Conservation (phyloP, 2,113 vertebrate genomes). For the Paramisgurnus dabryanus region DNA sequence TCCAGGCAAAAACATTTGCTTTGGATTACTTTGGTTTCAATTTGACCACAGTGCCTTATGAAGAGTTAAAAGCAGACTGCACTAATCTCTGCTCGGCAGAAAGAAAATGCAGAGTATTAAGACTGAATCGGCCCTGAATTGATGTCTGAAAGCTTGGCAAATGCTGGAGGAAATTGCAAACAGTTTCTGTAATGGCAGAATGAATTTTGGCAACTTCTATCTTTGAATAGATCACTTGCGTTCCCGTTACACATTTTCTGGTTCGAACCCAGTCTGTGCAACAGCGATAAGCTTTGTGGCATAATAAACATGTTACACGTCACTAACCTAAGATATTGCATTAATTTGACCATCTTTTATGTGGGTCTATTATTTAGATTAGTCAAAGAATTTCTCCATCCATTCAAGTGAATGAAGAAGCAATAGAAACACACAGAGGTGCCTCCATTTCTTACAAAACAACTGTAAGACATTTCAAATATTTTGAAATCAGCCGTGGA, state of each 20-base stretch:
- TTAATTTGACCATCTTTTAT: neutral
- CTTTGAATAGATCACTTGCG: neutral
- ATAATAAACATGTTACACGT: slow-evolving; percentile 1
- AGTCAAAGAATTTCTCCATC: neutral
- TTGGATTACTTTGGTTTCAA: slow-evolving; percentile 29
- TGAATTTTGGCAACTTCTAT: neutral
- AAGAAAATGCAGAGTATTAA: neutral
- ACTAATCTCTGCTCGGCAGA: slow-evolving; percentile 12
- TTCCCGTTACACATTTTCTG: slow-evolving; percentile 16
- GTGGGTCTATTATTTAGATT: neutral
- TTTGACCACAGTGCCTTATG: slow-evolving; percentile 24
- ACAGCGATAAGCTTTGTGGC: slow-evolving; percentile 34
- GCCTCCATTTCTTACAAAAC: too few relatives aligned
- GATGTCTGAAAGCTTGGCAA: neutral
- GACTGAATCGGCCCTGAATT: neutral
- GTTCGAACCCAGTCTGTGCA: slow-evolving; percentile 35
- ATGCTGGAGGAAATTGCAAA: slow-evolving; percentile 7
- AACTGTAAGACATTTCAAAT: too few relatives aligned
- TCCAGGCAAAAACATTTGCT: slow-evolving; percentile 38
- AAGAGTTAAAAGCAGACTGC: neutral
- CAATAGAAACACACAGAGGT: too few relatives aligned
- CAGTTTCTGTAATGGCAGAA: neutral
- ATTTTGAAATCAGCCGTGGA: too few relatives aligned
- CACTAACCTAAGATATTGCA: slow-evolving; percentile 7
- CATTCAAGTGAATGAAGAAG: neutral